Conservation (phyloP, 1,140 invertebrate species). For the Drosophila nigromelanica region DNA sequence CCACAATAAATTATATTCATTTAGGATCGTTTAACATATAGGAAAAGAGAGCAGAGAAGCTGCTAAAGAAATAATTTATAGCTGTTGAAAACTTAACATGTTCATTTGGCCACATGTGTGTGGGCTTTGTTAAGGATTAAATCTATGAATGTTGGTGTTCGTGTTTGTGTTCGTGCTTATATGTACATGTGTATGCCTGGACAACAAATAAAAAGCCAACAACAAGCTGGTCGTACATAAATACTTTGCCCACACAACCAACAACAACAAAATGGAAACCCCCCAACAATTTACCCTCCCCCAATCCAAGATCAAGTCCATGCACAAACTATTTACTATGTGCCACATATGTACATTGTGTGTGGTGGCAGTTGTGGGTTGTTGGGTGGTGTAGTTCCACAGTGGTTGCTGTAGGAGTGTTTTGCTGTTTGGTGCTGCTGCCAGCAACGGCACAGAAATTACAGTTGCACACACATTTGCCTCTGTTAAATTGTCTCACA, state of each 20-base stretch:
- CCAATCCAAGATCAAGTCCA: constrained; percentile 34
- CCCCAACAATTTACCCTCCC: constrained; percentile 36
- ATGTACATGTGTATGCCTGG: constrained; percentile 31
- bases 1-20: constrained; percentile 81
- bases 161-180: constrained; percentile 26
- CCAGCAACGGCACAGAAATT: constrained; percentile 65
- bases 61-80: constrained; percentile 79
- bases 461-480: constrained; percentile 79
- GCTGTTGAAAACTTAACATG: constrained; percentile 81
- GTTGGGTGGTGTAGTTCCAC: constrained; percentile 20
- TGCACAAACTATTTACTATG: constrained; percentile 71
- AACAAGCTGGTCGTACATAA: constrained; percentile 53
- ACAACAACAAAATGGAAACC: constrained; percentile 33
- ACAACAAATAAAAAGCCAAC: constrained; percentile 69
- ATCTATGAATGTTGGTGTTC: constrained; percentile 27
- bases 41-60: constrained; percentile 54
- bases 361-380: constrained; percentile 25
- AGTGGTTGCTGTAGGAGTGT: constrained; percentile 55
- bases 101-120: constrained; percentile 75
- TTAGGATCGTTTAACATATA: constrained; percentile 77
- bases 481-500: constrained; percentile 79
- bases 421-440: constrained; percentile 29
- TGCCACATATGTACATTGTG: constrained; percentile 43
- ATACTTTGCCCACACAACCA: constrained; percentile 58
- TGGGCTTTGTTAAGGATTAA: constrained; percentile 49